Percentiles rank a stretch among this genome's conserved stretches.
Evolutionary conservation across 2,888 invertebrate genomes (phyloP).

Genomic region (Oscheius sp.): DNA sequence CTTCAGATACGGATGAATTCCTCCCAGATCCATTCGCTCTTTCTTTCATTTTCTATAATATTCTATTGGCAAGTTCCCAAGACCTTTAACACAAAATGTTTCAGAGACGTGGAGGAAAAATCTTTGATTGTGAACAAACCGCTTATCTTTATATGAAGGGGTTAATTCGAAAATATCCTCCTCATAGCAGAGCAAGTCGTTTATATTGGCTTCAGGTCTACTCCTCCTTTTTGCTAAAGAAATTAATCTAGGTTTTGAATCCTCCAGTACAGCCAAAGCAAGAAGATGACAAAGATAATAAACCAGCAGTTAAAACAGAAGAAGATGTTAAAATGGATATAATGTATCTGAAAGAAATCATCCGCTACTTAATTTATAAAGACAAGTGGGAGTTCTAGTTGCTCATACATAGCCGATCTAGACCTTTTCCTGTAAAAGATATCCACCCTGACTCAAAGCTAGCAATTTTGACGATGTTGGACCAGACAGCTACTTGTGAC

Average conservation of each 20-base stretch:
- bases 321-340: no score
- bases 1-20: background rate
- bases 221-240: background rate
- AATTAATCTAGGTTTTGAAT: background rate
- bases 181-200: background rate
- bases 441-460: no score
- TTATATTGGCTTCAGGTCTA: constrained; percentile 1
- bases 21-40: background rate
- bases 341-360: no score
- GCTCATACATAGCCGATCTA: no score
- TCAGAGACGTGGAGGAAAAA: background rate
- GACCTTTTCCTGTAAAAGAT: no score
- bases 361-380: no score
- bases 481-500: no score
- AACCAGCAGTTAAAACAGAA: no score
- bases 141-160: background rate
- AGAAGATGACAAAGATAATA: background rate
- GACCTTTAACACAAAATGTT: background rate
- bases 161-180: constrained; percentile 3
- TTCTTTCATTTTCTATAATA: constrained; percentile 5
- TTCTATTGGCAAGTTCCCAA: background rate
- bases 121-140: background rate
- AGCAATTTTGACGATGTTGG: no score
- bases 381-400: no score
- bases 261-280: background rate